phyloP scores from a whole-genome alignment of 2,113 vertebrate species.

The Scomber scombrus region DNA sequence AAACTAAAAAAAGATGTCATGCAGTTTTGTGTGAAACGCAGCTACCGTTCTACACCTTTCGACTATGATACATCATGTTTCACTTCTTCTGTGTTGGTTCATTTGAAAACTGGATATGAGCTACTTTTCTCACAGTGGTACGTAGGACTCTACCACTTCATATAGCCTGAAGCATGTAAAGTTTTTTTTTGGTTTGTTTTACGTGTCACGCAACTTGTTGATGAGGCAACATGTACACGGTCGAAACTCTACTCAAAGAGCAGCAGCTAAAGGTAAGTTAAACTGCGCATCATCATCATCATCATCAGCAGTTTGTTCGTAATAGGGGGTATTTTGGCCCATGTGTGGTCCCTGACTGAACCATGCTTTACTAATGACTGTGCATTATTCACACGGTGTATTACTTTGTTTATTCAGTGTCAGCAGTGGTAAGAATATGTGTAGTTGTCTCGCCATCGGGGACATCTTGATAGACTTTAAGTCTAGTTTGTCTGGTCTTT shows the following conservation, averaged over 20 bases:
- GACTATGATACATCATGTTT: constrained; percentile 49
- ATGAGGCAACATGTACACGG: constrained; percentile 76
- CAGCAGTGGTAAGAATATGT: neutral
- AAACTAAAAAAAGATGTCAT: constrained; percentile 14
- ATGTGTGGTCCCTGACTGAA: neutral
- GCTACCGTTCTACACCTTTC: constrained; percentile 22
- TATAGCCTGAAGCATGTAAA: neutral
- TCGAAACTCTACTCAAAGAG: constrained; percentile 76
- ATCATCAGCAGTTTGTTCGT: neutral
- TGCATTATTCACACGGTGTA: neutral
- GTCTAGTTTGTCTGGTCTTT: neutral
- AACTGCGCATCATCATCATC: too few species aligned
- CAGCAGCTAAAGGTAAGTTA: constrained; percentile 83
- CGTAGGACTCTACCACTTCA: neutral
- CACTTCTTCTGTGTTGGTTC: constrained; percentile 65
- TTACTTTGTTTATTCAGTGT: constrained; percentile 2
- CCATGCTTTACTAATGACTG: neutral
- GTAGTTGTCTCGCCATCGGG: neutral
- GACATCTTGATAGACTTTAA: neutral
- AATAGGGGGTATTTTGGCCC: neutral
- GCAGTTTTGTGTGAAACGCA: constrained; percentile 17
- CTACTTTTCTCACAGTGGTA: neutral
- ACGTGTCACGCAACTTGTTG: neutral
- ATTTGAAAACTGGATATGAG: constrained; percentile 42
- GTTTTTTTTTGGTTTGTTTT: neutral